These are phyloP conservation scores for Aricia artaxerxes DNA, from an alignment of 2,888 invertebrate genomes.

Conservation along the genomic window DNA sequence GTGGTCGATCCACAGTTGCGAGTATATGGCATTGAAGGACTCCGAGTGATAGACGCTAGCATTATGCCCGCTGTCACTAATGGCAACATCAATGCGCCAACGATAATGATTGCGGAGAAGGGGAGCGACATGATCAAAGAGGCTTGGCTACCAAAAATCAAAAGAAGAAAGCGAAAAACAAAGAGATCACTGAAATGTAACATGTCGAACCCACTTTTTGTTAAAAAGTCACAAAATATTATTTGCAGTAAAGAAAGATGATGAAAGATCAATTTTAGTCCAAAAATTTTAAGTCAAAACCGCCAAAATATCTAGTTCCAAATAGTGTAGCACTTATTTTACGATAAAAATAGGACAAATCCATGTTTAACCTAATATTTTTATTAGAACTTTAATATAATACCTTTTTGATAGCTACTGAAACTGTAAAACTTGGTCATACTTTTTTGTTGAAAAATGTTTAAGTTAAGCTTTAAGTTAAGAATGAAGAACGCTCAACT, in stretches of 20 bases:
- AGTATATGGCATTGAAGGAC: slow-evolving; percentile 88
- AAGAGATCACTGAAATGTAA: slow-evolving; percentile 56
- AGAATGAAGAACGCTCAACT: neutral
- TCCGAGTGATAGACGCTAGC: slow-evolving; percentile 92
- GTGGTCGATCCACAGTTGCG: slow-evolving; percentile 89
- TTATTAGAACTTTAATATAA: neutral
- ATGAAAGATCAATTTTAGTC: neutral
- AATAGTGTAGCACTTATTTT: neutral
- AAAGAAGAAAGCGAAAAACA: slow-evolving; percentile 46
- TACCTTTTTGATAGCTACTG: neutral
- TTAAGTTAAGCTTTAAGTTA: neutral
- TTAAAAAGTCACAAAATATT: slow-evolving; percentile 2
- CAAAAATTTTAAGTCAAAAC: neutral
- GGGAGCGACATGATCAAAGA: slow-evolving; percentile 90
- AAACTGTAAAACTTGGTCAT: neutral
- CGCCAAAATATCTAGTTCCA: slow-evolving; percentile 18
- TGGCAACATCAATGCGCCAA: slow-evolving; percentile 93
- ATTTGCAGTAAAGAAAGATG: slow-evolving; percentile 15
- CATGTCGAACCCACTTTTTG: slow-evolving; percentile 47
- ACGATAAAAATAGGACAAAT: neutral
- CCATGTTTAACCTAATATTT: neutral
- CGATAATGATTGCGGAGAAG: slow-evolving; percentile 93
- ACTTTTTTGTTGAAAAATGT: neutral
- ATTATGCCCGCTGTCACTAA: slow-evolving; percentile 93
- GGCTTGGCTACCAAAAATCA: slow-evolving; percentile 78